Evolutionary conservation across 1,140 invertebrate genomes (phyloP), one percentile per base, ranked within the genome.

Genomic region (Hycleus cichorii): DNA sequence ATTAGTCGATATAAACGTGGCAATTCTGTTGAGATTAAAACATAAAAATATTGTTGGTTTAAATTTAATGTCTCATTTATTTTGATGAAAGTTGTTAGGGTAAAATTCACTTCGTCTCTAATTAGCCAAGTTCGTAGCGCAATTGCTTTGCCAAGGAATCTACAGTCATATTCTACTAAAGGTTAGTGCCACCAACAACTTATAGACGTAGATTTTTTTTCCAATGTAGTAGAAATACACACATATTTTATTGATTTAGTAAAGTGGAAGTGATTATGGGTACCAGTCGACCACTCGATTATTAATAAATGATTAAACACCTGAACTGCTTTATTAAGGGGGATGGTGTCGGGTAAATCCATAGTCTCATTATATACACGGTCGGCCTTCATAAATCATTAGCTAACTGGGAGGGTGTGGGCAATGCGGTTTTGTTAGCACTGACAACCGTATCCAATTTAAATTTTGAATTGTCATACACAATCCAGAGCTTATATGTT

Each of bases 251-350:
- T 32, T 32, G 4, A 32, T 32, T 32, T 32, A 32, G 32, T 32
- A 5, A 32, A 32, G 32, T 32, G 32, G 32, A 32, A 32, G 32
- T 32, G 32, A 32, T 11, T 39, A 43, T 52, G 24, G 11, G 44
- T 27, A 48, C 45, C 45, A 11, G 38, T 50, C 32, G 32, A 32
- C 32, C 32, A 40, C 49, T 52, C 49, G 49, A 27, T 46, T 53
- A 53, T 53, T 53, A 40, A 53, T 53, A 53, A 53, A 53, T 53
- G 51, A 53, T 53, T 53, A 53, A 53, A 53, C 46, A 53, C 51
- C 51, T 53, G 51, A 25, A 53, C 38, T 45, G 46, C 51, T 32
- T 53, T 27, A 53, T 53, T 53, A 53, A 43, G 32, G 51, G 39
- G 51, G 46, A 45, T 53, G 42, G 51, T 53, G 51, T 53, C 45